Conservation (phyloP, 2,797 vertebrate genomes). For the Ceryle rudis region DNA sequence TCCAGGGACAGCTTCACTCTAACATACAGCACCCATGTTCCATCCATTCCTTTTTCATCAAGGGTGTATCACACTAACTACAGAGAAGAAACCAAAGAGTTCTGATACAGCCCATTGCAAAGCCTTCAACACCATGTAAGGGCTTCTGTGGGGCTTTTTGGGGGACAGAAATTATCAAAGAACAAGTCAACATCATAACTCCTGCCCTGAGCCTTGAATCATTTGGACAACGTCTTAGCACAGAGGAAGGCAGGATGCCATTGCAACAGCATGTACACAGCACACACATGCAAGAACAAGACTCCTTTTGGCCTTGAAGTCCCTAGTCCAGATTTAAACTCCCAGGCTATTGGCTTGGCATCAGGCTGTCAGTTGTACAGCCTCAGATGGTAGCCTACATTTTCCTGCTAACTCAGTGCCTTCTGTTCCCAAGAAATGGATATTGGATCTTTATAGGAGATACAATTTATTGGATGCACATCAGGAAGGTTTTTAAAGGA, state of each 20-base stretch:
- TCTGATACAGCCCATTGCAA: background rate
- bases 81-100: background rate
- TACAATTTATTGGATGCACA: background rate
- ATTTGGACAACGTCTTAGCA: background rate
- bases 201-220: background rate
- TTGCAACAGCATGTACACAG: background rate
- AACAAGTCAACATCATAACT: background rate
- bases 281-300: background rate
- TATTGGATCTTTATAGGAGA: accelerated
- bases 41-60: accelerated
- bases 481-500: background rate
- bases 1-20: background rate
- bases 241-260: background rate
- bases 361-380: constrained; percentile 3
- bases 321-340: constrained; percentile 25
- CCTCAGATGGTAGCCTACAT: background rate
- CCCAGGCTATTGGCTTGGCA: constrained; percentile 21
- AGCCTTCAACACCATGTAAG: background rate
- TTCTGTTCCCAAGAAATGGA: background rate
- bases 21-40: background rate
- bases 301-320: background rate
- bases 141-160: accelerated
- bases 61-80: background rate
- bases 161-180: background rate
- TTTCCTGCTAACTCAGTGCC: background rate